Evolutionary conservation across 2,888 invertebrate genomes (phyloP), one percentile per base, ranked within the genome.

Genomic region (Gymnoscelis rufifasciata): DNA sequence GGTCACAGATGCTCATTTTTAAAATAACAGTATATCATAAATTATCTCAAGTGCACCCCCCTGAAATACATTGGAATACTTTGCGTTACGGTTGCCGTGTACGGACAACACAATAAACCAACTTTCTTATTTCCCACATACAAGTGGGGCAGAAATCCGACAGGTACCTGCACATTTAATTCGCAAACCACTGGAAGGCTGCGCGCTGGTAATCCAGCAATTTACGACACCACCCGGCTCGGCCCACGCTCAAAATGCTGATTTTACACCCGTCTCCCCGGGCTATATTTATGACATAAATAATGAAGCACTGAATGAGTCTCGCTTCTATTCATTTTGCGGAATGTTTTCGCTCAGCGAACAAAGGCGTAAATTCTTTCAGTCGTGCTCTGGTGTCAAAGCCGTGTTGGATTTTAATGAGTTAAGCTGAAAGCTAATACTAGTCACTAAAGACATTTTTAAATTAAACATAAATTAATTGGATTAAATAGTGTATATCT

Each of bases 191-290:
- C 44, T 47, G 44, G 53, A 52, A 54, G 43, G 46, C 39, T 11
- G 44, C 53, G 36, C 60, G 51, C 51, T 45, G 53, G 56, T 76
- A 69, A 76, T 72, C 69, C 64, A 35, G 53, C 66, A 69, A 74
- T 74, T 75, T 72, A 77, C 65, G 63, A 63, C 52, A 53, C 49
- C 48, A 41, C 51, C 47, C 49, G 47, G 43, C 38, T 30, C 51
- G 41, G 47, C 38, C 45, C 47, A 43, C 57, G 49, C 41, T 51
- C 43, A 52, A 55, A 59, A 64, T 59, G 57, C 53, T 59, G 60
- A 63, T 63, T 60, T 57, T 33, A 57, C 51, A 56, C 51, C 60
- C 58, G 59, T 50, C 53, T 51, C 48, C 56, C 52, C n/a, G n/a
- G 33, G 55, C 37, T 47, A 43, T 52, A 55, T 56, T 51, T 51